Evolutionary conservation across 2,888 invertebrate genomes (phyloP), one percentile per base, ranked within the genome.

Genomic region (Opisthograptis luteolata): DNA sequence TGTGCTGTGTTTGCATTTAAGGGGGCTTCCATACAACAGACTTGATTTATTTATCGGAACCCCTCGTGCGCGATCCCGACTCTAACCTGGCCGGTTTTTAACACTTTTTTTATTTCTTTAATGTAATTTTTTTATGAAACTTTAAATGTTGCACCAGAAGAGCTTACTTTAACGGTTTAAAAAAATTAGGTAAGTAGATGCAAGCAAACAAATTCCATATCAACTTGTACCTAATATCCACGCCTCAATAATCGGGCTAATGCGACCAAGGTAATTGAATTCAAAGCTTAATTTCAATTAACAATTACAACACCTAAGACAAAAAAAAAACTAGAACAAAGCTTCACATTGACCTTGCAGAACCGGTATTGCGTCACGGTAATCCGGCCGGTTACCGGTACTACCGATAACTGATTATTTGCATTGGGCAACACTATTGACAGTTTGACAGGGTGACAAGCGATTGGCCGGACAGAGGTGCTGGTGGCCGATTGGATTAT

Each of bases 291-390:
- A 37, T 58, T 55, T 51, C 17, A 58, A 57, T 53, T 41, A 44
- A 20, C 49, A 51, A 60, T 57, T 60, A 44, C 56, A 65, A 66
- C 39, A 34, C 22, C 37, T 36, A 53, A 58, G 54, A 50, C 52
- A 6, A 50, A 40, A 39, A 50, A 40, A 39, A 12, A 56, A 42
- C 35, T 57, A 37, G 45, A 51, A 51, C 55, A 55, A 56, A 58
- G 46, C 55, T 60, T 71, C 64, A 63, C 75, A 73, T 73, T 79
- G 80, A 80, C 79, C 80, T 79, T 81, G 67, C 19, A 31, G 2
- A 45, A 64, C 62, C 56, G 44, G 59, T 61, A 59, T 76, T 74
- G 70, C 73, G 62, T 66, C 72, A 44, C 30, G 25, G 44, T 20
- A 27, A 27, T 5, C 8, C 0, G 28, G 62, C 61, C 58, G 62